Evolutionary conservation across 2,888 invertebrate genomes (phyloP).

Genomic region (Cacoxenus indagator): DNA sequence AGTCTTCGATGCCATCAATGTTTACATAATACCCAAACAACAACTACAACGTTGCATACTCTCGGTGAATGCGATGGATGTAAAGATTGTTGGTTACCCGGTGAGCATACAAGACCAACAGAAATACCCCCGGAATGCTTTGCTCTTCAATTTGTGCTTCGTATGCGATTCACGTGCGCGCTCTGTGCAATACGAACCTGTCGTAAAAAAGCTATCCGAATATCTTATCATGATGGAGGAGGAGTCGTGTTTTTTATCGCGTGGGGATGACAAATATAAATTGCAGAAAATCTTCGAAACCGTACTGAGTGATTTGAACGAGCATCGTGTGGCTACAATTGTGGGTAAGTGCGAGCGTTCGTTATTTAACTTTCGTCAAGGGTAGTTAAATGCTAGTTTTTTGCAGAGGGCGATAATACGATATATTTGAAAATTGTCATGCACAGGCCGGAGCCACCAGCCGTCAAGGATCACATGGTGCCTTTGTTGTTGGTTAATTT

Average conservation of each 20-base stretch:
- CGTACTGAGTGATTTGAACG: conserved; percentile 86
- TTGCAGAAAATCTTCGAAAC: conserved; percentile 83
- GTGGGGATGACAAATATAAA: conserved; percentile 75
- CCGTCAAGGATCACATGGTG: conserved; percentile 90
- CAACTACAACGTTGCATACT: conserved; percentile 91
- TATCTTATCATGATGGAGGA: conserved; percentile 91
- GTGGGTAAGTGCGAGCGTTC: conserved; percentile 74
- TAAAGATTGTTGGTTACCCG: conserved; percentile 94
- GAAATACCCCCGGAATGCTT: conserved; percentile 93
- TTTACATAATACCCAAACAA: conserved; percentile 95
- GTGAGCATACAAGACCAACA: conserved; percentile 89
- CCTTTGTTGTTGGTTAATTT: conserved; percentile 82
- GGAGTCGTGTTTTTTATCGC: conserved; percentile 87
- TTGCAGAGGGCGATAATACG: conserved; percentile 84
- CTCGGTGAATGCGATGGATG: conserved; percentile 84
- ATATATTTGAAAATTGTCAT: conserved; percentile 91
- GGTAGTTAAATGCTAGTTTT: not conserved
- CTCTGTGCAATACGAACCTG: no score
- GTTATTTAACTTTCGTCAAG: no score
- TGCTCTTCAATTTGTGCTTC: no score
- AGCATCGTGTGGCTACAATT: conserved; percentile 82
- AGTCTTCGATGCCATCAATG: conserved; percentile 92
- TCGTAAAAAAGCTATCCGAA: conserved; percentile 93
- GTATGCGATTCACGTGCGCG: no score
- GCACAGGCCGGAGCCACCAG: conserved; percentile 83